Evolutionary conservation across 2,888 invertebrate species (phyloP), one percentile per base, ranked within the genome.

Genomic region (Flexamia atlantica): DNA sequence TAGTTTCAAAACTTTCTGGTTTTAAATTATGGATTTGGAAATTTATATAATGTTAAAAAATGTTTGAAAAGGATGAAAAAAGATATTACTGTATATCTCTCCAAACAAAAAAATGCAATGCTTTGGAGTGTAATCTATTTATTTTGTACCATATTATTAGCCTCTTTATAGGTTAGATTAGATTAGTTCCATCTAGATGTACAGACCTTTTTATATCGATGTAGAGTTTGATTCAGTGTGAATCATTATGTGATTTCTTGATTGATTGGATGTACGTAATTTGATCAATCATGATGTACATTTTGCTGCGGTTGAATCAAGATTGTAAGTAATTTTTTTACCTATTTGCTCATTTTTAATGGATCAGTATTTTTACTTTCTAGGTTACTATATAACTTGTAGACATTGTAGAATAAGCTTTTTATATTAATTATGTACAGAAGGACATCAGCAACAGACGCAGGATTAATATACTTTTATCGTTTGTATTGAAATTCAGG

Each of bases 101-200:
- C 53, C 30, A 9, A 68, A 68, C 30, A 2, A 2, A 32, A 32
- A 68, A 68, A 10, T 60, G 23, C 14, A 28, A 30, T 68, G 30
- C 10, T 40, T 23, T 40, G 17, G 4, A 68, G 30, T 68, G 72
- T 40, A 23, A 76, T 50, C 76, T 76, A 76, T 76, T 76, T 76
- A 76, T 76, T 76, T 76, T 76, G 76, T 76, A 76, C 76, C 76
- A 76, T 76, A 76, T 76, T 46, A 76, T 76, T 40, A 23, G 40
- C 36, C 40, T 20, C 2, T 36, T 3, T 20, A 17, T 40, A 70
- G 40, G 70, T 76, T 28, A 46, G 28, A 28, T 46, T 76, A 76
- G 76, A 36, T 28, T 76, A 76, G 42, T 50, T 14, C 17, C 7
- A 46, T 5, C 28, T 50, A 76, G 50, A 28, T 76, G 76, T 76